These are phyloP conservation scores for Pseudorasbora parva DNA, from an alignment of 2,113 vertebrate genomes.

Conservation along the genomic window DNA sequence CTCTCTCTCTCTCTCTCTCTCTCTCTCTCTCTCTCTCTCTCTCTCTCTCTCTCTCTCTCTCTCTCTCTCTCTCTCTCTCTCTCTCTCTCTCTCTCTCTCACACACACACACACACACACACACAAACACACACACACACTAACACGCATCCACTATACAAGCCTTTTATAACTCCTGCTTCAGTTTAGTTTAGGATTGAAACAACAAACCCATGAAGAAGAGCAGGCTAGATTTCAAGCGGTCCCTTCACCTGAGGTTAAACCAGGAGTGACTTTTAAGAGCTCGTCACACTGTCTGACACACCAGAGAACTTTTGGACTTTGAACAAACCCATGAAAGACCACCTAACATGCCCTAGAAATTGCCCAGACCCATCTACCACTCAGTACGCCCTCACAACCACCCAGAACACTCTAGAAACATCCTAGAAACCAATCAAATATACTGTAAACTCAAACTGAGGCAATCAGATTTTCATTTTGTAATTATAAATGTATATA, in stretches of 20 bases:
- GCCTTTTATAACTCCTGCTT: slow-evolving; percentile 57
- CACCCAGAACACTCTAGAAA: background rate
- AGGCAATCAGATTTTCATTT: too few relatives aligned
- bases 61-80: too few relatives aligned
- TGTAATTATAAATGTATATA: too few relatives aligned
- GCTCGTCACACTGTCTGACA: background rate
- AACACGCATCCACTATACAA: background rate
- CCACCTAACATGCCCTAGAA: background rate
- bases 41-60: too few relatives aligned
- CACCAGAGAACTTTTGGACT: background rate
- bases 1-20: too few relatives aligned
- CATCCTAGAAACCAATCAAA: too few relatives aligned
- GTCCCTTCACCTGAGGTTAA: slow-evolving; percentile 58
- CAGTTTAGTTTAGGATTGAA: slow-evolving; percentile 67
- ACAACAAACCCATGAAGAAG: slow-evolving; percentile 68
- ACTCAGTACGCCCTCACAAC: too few relatives aligned
- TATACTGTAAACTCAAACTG: too few relatives aligned
- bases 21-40: background rate
- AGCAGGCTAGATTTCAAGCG: slow-evolving; percentile 48
- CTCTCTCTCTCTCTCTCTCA: background rate
- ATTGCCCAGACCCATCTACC: background rate
- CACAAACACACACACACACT: slow-evolving; percentile 14
- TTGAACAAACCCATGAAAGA: background rate
- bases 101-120: slow-evolving; percentile 32
- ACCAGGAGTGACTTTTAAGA: slow-evolving; percentile 45